phyloP scores from a whole-genome alignment of 2,888 invertebrate genomes.

The Blomia tropicalis region DNA sequence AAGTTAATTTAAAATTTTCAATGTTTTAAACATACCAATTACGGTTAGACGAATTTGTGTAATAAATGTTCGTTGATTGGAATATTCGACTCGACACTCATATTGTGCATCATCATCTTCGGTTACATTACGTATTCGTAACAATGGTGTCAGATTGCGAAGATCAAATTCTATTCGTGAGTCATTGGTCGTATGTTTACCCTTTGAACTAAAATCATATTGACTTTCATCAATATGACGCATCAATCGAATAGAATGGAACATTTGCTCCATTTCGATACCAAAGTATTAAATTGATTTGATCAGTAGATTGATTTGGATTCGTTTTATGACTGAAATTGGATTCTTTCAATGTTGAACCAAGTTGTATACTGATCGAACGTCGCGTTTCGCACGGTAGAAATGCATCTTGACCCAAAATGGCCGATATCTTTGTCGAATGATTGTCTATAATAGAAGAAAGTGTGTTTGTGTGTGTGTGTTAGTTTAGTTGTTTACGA shows the following conservation, averaged over 20 bases:
- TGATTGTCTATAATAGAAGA: neutral
- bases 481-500: neutral
- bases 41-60: slow-evolving; percentile 4
- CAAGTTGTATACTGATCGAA: neutral
- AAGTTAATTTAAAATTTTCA: neutral
- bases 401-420: slow-evolving; percentile 10
- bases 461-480: too few relatives aligned
- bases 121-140: slow-evolving; percentile 8
- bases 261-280: neutral
- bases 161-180: slow-evolving; percentile 5
- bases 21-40: neutral
- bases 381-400: slow-evolving; percentile 6
- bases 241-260: slow-evolving; percentile 10
- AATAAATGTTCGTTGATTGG: slow-evolving; percentile 4
- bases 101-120: slow-evolving; percentile 7
- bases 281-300: slow-evolving; percentile 12
- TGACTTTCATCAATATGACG: neutral
- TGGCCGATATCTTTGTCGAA: slow-evolving; percentile 3
- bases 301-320: neutral
- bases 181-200: neutral
- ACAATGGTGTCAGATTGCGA: neutral
- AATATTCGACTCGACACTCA: slow-evolving; percentile 10
- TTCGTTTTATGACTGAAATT: too few relatives aligned
- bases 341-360: neutral
- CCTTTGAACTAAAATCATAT: neutral